A percentile compares a stretch with the other conserved stretches of the same genome.
Evolutionary conservation across 2,888 invertebrate genomes (phyloP).

Genomic region (Muschampia plurimacula): DNA sequence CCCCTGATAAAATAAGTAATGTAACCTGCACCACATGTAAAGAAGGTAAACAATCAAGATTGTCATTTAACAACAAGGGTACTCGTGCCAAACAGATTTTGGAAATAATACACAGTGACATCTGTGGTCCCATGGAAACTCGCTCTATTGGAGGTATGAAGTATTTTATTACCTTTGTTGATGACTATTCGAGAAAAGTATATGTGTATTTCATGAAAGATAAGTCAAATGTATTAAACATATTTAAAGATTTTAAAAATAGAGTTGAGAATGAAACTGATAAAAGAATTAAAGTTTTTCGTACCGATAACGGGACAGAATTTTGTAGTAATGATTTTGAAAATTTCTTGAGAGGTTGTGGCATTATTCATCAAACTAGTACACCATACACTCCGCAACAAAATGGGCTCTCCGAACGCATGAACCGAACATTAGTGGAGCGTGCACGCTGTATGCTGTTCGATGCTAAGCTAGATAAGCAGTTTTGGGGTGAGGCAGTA

Average conservation of each 20-base stretch:
- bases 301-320: constrained; percentile 45
- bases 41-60: constrained; percentile 45
- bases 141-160: constrained; percentile 44
- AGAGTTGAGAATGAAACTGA: constrained; percentile 43
- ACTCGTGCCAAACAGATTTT: constrained; percentile 39
- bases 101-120: constrained; percentile 45
- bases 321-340: constrained; percentile 44
- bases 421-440: constrained; percentile 48
- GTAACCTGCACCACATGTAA: constrained; percentile 42
- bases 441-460: constrained; percentile 45
- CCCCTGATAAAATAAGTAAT: background rate
- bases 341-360: constrained; percentile 42
- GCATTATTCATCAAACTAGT: constrained; percentile 51
- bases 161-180: constrained; percentile 47
- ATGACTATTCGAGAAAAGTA: constrained; percentile 44
- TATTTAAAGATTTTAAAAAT: constrained; percentile 42
- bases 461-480: constrained; percentile 41
- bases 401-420: constrained; percentile 56
- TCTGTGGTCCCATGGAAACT: constrained; percentile 49
- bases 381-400: constrained; percentile 54
- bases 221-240: constrained; percentile 28
- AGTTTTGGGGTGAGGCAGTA: constrained; percentile 47
- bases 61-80: constrained; percentile 44
- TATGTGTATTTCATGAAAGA: constrained; percentile 44
- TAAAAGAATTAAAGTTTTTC: constrained; percentile 41